Conservation (phyloP, 1,140 invertebrate species). For the Saccostrea echinata region DNA sequence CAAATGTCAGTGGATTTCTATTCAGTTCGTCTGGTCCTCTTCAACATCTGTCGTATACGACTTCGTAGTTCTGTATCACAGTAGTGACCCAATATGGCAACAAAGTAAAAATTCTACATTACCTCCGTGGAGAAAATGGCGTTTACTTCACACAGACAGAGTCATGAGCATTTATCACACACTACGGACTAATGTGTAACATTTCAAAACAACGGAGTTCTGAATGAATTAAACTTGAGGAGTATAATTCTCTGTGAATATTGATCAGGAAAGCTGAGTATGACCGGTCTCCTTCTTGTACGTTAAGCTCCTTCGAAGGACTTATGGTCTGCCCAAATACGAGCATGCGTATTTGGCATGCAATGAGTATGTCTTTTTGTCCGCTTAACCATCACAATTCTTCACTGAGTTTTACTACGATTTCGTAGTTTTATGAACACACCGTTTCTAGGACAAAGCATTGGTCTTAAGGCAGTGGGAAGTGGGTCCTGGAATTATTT, state of each 20-base stretch:
- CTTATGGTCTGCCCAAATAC: not conserved
- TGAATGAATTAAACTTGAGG: not conserved
- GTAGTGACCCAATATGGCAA: not conserved
- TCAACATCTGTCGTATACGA: not conserved
- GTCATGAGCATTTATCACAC: not conserved
- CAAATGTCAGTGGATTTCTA: not conserved
- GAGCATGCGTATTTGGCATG: not conserved
- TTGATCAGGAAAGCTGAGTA: not conserved
- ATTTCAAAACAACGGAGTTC: not conserved
- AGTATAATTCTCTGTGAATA: conserved; percentile 26
- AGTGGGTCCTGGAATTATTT: conserved; percentile 52
- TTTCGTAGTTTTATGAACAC: conserved; percentile 43
- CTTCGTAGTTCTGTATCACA: not conserved
- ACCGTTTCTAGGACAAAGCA: conserved; percentile 58
- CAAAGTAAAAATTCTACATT: not conserved
- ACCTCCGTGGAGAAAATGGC: not conserved
- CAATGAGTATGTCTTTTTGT: not conserved
- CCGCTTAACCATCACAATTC: not conserved
- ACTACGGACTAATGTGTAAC: not conserved
- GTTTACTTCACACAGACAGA: not conserved
- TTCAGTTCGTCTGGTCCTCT: not conserved
- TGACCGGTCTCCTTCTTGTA: not conserved
- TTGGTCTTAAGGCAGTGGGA: conserved; percentile 57
- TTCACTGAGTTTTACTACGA: not conserved
- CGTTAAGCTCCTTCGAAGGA: not conserved